These are phyloP conservation scores for Baronia brevicornis DNA, from an alignment of 2,888 invertebrate genomes.

Conservation along the genomic window DNA sequence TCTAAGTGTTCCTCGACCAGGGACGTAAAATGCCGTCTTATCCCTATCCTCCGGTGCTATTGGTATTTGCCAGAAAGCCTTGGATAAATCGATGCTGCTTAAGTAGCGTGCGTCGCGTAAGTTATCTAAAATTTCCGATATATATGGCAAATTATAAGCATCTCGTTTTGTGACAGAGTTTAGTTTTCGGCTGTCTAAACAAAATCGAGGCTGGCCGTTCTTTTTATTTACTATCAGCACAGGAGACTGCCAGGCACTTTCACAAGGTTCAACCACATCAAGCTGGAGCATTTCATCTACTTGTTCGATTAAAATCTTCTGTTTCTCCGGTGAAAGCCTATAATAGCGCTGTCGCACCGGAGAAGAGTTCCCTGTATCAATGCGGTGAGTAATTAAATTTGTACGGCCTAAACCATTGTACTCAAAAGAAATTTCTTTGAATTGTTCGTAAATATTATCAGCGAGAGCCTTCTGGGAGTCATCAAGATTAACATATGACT, in stretches of 20 bases:
- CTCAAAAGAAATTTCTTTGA: slow-evolving; percentile 16
- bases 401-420: slow-evolving; percentile 22
- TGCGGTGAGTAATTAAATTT: slow-evolving; percentile 18
- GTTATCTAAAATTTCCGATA: slow-evolving; percentile 21
- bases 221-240: slow-evolving; percentile 17
- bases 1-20: slow-evolving; percentile 13
- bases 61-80: too few species aligned
- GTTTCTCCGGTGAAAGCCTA: slow-evolving; percentile 20
- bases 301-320: slow-evolving; percentile 12
- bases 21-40: slow-evolving; percentile 22
- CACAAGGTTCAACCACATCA: slow-evolving; percentile 16
- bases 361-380: slow-evolving; percentile 22
- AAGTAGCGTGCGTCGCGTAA: slow-evolving; percentile 15
- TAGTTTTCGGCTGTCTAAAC: slow-evolving; percentile 21
- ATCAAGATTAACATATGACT: too few species aligned
- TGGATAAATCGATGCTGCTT: too few species aligned
- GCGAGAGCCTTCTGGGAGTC: too few species aligned
- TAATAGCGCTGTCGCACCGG: slow-evolving; percentile 23
- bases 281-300: slow-evolving; percentile 13
- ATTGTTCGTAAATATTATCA: too few species aligned
- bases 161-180: slow-evolving; percentile 16
- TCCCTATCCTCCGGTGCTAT: too few species aligned
- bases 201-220: slow-evolving; percentile 18
- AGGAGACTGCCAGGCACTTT: slow-evolving; percentile 22
- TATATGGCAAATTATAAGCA: slow-evolving; percentile 19